phyloP scores from a whole-genome alignment of 2,888 invertebrate species.

The Sinopyrophorus schimmeli region DNA sequence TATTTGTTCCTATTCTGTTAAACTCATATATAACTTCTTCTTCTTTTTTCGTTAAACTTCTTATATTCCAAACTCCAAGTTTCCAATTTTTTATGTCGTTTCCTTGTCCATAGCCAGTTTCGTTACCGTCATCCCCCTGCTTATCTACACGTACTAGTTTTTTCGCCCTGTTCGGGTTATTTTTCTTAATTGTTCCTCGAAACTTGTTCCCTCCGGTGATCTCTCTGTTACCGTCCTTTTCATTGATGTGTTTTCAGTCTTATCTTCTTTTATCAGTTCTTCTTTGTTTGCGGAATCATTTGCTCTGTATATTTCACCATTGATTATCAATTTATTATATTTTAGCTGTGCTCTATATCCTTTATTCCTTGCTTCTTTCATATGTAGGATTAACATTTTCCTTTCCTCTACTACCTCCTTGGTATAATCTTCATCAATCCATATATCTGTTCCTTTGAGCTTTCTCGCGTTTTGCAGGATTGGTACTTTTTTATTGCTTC shows the following conservation, averaged over 20 bases:
- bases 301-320: constrained; percentile 9
- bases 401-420: constrained; percentile 9
- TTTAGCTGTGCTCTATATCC: constrained; percentile 8
- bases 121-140: constrained; percentile 2
- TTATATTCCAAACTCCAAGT: constrained; percentile 15
- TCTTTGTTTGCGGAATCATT: constrained; percentile 1
- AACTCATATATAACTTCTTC: constrained; percentile 9
- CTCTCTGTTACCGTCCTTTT: constrained; percentile 16
- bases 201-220: constrained; percentile 11
- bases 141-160: constrained; percentile 13
- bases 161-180: constrained; percentile 13
- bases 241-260: neutral
- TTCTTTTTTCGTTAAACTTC: constrained; percentile 13
- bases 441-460: constrained; percentile 14
- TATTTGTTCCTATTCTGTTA: constrained; percentile 9
- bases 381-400: too few relatives aligned
- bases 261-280: too few relatives aligned
- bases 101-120: constrained; percentile 11
- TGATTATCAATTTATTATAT: constrained; percentile 14
- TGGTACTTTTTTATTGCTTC: constrained; percentile 3
- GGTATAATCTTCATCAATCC: constrained; percentile 17
- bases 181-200: constrained; percentile 22
- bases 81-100: constrained; percentile 5
- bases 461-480: constrained; percentile 15
- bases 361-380: too few relatives aligned